phyloP scores from a whole-genome alignment of 2,888 invertebrate species.

The Chalcis sispes region DNA sequence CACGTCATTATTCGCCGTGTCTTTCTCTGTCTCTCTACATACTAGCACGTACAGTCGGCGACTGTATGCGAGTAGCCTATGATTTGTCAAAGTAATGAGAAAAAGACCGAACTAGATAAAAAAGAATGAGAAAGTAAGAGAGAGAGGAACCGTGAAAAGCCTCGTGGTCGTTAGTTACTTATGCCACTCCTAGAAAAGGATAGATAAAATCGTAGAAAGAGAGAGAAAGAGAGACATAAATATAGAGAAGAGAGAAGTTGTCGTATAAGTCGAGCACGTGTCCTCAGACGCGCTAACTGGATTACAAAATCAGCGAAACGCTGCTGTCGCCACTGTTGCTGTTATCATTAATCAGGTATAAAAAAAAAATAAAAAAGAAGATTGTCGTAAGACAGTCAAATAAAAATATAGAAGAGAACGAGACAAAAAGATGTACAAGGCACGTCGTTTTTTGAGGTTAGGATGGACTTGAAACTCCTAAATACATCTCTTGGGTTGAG shows the following conservation, averaged over 20 bases:
- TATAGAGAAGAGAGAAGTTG: conserved; percentile 21
- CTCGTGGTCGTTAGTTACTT: conserved; percentile 41
- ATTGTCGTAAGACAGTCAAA: background rate
- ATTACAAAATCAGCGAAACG: conserved; percentile 58
- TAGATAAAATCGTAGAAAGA: background rate
- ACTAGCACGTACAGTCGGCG: conserved; percentile 11
- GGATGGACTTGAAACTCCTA: background rate
- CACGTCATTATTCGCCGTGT: conserved; percentile 22
- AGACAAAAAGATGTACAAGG: background rate
- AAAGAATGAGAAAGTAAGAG: background rate
- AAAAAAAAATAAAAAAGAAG: too few relatives aligned
- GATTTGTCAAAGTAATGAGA: conserved; percentile 43
- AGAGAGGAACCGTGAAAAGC: too few relatives aligned
- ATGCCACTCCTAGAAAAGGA: conserved; percentile 38
- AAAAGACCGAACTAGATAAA: background rate
- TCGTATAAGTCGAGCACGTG: conserved; percentile 54
- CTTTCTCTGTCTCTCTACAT: background rate
- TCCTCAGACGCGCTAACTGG: conserved; percentile 57
- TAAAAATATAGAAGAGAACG: too few relatives aligned
- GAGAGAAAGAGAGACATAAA: background rate
- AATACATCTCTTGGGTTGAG: too few relatives aligned
- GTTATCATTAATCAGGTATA: background rate
- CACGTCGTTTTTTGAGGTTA: conserved; percentile 34
- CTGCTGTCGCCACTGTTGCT: background rate
- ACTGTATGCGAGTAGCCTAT: conserved; percentile 25